A percentile compares a stretch with the other conserved stretches of the same genome.
Evolutionary conservation across 2,113 vertebrate genomes (phyloP).

Genomic region (Tachysurus fulvidraco): DNA sequence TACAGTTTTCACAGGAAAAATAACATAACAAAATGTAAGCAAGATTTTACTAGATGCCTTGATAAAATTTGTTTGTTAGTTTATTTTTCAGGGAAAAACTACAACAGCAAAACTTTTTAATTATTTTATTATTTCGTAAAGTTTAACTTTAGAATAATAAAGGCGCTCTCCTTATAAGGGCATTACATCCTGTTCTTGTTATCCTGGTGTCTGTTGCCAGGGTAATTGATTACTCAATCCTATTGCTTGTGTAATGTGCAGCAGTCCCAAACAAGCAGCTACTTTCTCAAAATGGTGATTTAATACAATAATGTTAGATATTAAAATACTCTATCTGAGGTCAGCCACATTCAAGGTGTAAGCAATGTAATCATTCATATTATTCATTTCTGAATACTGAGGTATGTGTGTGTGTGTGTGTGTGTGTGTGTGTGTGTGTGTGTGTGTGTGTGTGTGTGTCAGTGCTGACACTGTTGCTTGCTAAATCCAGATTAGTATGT

Average conservation of each 20-base stretch:
- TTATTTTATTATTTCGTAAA: neutral
- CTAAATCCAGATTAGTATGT: conserved; percentile 50
- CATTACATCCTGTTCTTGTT: neutral
- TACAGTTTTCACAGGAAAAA: neutral
- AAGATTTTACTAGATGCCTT: neutral
- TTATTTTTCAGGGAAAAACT: too few species aligned
- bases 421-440: conserved; percentile 27
- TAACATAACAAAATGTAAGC: neutral
- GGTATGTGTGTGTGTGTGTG: too few species aligned
- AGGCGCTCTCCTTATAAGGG: neutral
- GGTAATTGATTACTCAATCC: neutral
- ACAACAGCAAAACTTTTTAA: neutral
- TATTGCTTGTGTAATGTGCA: neutral
- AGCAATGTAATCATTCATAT: neutral
- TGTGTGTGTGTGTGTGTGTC: conserved; percentile 16
- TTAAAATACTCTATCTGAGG: neutral
- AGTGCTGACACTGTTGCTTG: conserved; percentile 42
- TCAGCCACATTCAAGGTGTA: neutral
- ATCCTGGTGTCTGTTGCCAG: neutral
- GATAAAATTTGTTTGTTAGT: neutral
- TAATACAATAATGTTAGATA: neutral
- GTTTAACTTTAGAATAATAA: neutral
- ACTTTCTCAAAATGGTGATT: neutral
- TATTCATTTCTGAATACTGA: neutral
- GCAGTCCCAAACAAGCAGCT: neutral